These are phyloP conservation scores for Elgaria multicarinata DNA, from an alignment of 2,113 vertebrate genomes.

Conservation along the genomic window DNA sequence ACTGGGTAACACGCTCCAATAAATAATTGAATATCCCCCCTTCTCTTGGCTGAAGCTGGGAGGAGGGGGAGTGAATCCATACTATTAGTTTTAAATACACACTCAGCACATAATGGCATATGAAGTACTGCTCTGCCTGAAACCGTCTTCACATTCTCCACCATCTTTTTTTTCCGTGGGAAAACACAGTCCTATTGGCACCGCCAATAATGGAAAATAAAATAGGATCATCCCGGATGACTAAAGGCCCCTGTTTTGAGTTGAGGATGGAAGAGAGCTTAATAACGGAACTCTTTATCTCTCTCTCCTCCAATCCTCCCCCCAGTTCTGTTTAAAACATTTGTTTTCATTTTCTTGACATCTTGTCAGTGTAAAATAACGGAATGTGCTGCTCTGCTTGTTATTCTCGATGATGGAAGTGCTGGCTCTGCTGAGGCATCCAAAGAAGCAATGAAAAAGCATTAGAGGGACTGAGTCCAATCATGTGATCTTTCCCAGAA, in stretches of 20 bases:
- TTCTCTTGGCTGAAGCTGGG: conserved; percentile 37
- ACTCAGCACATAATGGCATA: conserved; percentile 37
- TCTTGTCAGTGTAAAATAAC: conserved; percentile 66
- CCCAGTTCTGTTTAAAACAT: conserved; percentile 63
- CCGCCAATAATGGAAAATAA: conserved; percentile 59
- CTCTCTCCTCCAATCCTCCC: conserved; percentile 16
- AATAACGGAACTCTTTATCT: conserved; percentile 72
- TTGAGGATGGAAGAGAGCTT: conserved; percentile 49
- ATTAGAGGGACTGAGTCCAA: conserved; percentile 11
- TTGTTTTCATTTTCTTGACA: conserved; percentile 79
- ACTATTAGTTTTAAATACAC: conserved; percentile 62
- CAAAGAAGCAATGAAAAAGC: conserved; percentile 55
- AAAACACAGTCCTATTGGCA: conserved; percentile 60
- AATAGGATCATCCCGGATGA: conserved; percentile 70
- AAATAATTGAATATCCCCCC: neutral
- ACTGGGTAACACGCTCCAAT: neutral
- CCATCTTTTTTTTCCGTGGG: conserved; percentile 54
- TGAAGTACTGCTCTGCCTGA: conserved; percentile 46
- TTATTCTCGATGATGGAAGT: conserved; percentile 59
- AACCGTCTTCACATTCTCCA: conserved; percentile 55
- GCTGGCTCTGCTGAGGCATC: conserved; percentile 39
- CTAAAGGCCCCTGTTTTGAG: conserved; percentile 69
- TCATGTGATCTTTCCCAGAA: neutral
- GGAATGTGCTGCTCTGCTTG: conserved; percentile 55
- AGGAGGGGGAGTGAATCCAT: conserved; percentile 48